Evolutionary conservation across 2,113 vertebrate genomes (phyloP).

Genomic region (Oceanites oceanicus): DNA sequence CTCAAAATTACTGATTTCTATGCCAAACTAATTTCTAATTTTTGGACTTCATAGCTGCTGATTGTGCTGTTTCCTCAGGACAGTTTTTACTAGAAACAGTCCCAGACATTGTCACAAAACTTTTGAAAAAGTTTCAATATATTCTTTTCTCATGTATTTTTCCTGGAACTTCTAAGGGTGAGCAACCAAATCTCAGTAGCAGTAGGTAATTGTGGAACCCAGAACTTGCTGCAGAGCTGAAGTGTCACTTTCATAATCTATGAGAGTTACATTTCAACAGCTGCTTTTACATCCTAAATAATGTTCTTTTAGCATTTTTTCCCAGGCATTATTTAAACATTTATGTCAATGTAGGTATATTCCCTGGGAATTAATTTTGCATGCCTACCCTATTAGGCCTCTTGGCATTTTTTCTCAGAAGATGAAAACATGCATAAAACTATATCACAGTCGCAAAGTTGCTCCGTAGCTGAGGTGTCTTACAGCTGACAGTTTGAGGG

Average conservation of each 20-base stretch:
- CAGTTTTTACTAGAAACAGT: background rate
- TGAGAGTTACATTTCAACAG: background rate
- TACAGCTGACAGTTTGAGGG: background rate
- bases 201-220: background rate
- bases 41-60: constrained; percentile 8
- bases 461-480: background rate
- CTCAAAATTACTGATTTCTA: background rate
- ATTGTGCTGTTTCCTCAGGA: background rate
- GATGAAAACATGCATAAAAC: background rate
- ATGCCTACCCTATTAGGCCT: background rate
- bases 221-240: background rate
- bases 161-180: background rate
- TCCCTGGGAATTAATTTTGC: background rate
- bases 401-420: background rate
- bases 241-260: background rate
- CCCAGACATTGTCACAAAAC: background rate
- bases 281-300: background rate
- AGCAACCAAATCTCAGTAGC: background rate
- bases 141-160: background rate
- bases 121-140: background rate
- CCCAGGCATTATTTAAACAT: background rate
- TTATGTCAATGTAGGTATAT: background rate
- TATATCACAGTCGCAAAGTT: background rate
- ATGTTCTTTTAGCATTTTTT: accelerated
- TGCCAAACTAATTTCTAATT: constrained; percentile 11